Evolutionary conservation across 2,113 vertebrate species (phyloP), one percentile per base, ranked within the genome.

Genomic region (Triplophysa siluroides): DNA sequence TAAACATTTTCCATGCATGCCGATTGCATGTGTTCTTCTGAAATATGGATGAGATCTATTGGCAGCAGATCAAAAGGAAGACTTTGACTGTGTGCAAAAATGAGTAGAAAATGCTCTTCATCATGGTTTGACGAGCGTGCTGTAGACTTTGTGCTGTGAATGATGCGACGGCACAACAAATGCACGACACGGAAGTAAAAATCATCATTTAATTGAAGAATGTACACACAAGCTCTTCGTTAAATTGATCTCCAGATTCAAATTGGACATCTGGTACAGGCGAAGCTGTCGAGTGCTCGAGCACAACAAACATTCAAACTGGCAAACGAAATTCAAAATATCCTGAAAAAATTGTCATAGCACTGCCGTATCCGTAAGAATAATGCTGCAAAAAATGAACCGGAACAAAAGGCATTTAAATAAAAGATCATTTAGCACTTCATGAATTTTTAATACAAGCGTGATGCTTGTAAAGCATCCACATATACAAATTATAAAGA

Each of bases 221-320:
- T 74, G 63, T 78, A 74, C 68, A 74, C 70, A 76, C 82, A 76
- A 76, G 64, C 71, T 68, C 56, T 23, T 73, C 61, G 12, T 76
- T 76, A 50, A 33, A 23, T 50, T 18, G 5, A 29, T 19, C 41
- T 54, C 58, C 23, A 26, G 69, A 62, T 21, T n/a, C 19, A 16
- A 21, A 43, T 13, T 62, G 56, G 16, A 43, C 56, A 38, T 12
- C 60, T 14, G 16, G 54, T 43, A 58, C n/a, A 29, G 11, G 5
- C 43, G 5, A 45, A 45, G 43, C 3, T 45, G 43, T 45, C 43
- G 43, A 45, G 9, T 45, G 61, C 56, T 69, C 41, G 50, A 76
- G 72, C 54, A 76, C 21, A 58, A 43, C n/a, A 64, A 56, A 45
- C 50, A 12, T 54, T 56, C 26, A 33, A 68, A 45, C 12, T 16